Base-by-base conservation (phyloP, 2,797 vertebrate species). In the Enteromius unitaeniatus region DNA sequence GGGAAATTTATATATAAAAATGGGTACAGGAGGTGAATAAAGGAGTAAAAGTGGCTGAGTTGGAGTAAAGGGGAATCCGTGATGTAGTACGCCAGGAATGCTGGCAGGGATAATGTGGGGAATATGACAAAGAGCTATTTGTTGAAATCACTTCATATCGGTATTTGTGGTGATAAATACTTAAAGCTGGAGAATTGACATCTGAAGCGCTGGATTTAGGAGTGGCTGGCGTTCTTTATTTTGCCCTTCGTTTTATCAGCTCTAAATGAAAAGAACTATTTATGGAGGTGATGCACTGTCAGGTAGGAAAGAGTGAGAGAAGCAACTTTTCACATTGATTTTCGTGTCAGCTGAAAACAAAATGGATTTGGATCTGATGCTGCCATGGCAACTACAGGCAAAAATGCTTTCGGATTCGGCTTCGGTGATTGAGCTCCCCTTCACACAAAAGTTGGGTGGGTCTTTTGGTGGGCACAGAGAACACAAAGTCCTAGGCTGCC, bases 271-370 rank as follows among this genome's bases (percentile, higher is more conserved):
- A 79, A 82, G 5, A 37, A 76, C 51, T 74, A 86, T 85, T 88
- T 88, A 85, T 87, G 80, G 78, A 42, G 21, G 64, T 53, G 67
- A 87, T 82, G 83, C 69, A 83, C 79, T 80, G 84, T 60, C 78
- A 85, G 75, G 45, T 73, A 76, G 37, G 58, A 31, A 23, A 62
- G 76, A 81, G 75, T 68, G 70, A 74, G 74, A 86, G 70, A 79
- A 70, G 72, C 67, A 79, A 83, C 82, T 87, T 75, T 77, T 65
- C 65, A 49, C 77, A 85, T 85, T 82, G 85, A 86, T 86, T 86
- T 86, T 82, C 51, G 79, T 82, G 84, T 87, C 87, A 70, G 60
- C 83, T 82, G 67, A 72, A 86, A 74, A 85, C 73, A 83, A 84
- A 78, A 74, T 65, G 49, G 67, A 65, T 23, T 13, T 49, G 31